Evolutionary conservation across 2,797 vertebrate genomes (phyloP), one percentile per base, ranked within the genome.

Genomic region (Danionella dracula): DNA sequence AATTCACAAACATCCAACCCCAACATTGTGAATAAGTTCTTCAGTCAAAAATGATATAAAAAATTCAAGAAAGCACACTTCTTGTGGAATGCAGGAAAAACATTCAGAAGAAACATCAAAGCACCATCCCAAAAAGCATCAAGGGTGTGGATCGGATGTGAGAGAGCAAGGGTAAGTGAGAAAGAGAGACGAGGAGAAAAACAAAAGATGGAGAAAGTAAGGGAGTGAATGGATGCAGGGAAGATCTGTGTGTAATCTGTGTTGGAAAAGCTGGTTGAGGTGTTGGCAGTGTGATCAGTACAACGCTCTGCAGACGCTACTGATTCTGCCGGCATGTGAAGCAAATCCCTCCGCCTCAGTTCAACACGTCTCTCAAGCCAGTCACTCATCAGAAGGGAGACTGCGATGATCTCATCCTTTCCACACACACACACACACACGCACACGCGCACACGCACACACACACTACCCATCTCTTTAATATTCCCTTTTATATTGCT

Each of bases 371-470:
- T 76, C 65, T 81, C 87, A 81, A 73, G 80, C 85, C 84, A 81
- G 80, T 83, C 84, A 79, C 87, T 90, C 90, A 89, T 91, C 89
- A 74, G 86, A 89, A 84, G 85, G 80, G 87, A 88, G 89, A 90
- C 92, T 93, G 92, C 92, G 91, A 93, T 96, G 94, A 95, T 91
- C 93, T 94, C 94, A 94, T 94, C 93, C 85, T 86, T 76, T 75
- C 74, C 65, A 37, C 64, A 34, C 58, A 23, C 40, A 16, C 51
- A 32, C 49, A 10, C n/a, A n/a, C n/a, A n/a, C 37, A 11, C 49
- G 34, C 57, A 29, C 68, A 41, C 63, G 35, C 42, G 32, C 53
- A 58, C 44, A 20, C n/a, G 10, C 17, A 31, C 20, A 48, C 55
- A 45, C 46, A 42, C 55, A 15, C 66, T 56, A 48, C 53, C 20